A percentile compares a stretch with the other conserved stretches of the same genome.
These are phyloP conservation scores for Achlya flavicornis DNA, from an alignment of 2,888 invertebrate species.

Conservation along the genomic window DNA sequence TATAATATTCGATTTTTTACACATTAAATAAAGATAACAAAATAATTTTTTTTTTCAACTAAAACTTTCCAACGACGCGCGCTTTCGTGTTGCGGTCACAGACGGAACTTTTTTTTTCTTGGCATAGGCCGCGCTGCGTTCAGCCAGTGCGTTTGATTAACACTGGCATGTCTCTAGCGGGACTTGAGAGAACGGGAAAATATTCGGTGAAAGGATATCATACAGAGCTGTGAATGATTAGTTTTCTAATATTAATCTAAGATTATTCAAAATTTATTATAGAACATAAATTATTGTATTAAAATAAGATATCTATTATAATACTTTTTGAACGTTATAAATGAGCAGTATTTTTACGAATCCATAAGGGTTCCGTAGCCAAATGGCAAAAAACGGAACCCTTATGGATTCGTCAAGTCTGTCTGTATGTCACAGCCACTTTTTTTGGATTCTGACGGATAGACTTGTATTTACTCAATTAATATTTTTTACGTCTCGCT, in stretches of 20 bases:
- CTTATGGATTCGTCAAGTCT: no score
- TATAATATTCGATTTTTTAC: constrained; percentile 17
- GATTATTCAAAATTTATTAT: neutral
- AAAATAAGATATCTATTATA: neutral
- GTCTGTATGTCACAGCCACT: no score
- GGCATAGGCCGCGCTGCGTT: constrained; percentile 34
- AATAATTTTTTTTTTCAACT: constrained; percentile 17
- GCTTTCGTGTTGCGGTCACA: constrained; percentile 28
- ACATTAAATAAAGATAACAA: constrained; percentile 20
- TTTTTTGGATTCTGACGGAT: neutral
- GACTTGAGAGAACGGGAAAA: constrained; percentile 57
- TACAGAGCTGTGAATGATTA: constrained; percentile 45
- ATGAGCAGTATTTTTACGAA: neutral
- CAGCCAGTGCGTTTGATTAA: constrained; percentile 41
- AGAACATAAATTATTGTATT: neutral
- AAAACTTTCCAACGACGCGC: constrained; percentile 23
- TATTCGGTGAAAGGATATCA: constrained; percentile 54
- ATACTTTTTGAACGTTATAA: neutral
- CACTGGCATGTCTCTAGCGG: constrained; percentile 47
- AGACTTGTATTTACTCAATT: no score
- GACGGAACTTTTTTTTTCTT: constrained; percentile 22
- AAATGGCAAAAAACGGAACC: no score
- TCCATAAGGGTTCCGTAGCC: no score
- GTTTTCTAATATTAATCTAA: neutral
- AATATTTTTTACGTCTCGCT: no score